Evolutionary conservation across 2,797 vertebrate species (phyloP).

Genomic region (Apodemus agrarius): DNA sequence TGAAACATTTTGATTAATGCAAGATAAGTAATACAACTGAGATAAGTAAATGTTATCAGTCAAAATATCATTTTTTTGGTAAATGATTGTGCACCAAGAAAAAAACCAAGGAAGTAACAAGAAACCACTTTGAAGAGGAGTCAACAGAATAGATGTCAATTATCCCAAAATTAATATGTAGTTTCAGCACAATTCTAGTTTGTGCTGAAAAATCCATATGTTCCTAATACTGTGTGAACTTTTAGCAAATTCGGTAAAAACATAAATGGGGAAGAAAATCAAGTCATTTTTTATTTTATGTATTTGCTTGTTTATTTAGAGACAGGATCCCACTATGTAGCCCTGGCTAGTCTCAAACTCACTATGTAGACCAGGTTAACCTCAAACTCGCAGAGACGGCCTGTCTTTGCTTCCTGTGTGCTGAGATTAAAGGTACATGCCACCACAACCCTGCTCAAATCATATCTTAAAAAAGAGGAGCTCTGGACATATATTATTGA

Average conservation of each 20-base stretch:
- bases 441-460: background rate
- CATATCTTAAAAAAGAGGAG: conserved; percentile 20
- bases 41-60: conserved; percentile 20
- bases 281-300: background rate
- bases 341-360: background rate
- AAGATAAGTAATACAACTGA: conserved; percentile 33
- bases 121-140: conserved; percentile 9
- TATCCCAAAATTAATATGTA: conserved; percentile 2
- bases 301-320: background rate
- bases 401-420: background rate
- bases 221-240: conserved; percentile 2
- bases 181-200: conserved; percentile 1
- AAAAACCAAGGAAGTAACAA: conserved; percentile 42
- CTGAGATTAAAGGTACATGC: background rate
- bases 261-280: background rate
- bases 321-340: background rate
- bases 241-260: conserved; percentile 55
- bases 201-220: background rate
- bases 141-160: background rate
- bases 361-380: background rate
- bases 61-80: conserved; percentile 47
- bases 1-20: background rate
- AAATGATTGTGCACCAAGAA: background rate
- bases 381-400: background rate
- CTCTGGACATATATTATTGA: conserved; percentile 35